Evolutionary conservation across 2,113 vertebrate genomes (phyloP), one percentile per base, ranked within the genome.

Genomic region (Cairina moschata): DNA sequence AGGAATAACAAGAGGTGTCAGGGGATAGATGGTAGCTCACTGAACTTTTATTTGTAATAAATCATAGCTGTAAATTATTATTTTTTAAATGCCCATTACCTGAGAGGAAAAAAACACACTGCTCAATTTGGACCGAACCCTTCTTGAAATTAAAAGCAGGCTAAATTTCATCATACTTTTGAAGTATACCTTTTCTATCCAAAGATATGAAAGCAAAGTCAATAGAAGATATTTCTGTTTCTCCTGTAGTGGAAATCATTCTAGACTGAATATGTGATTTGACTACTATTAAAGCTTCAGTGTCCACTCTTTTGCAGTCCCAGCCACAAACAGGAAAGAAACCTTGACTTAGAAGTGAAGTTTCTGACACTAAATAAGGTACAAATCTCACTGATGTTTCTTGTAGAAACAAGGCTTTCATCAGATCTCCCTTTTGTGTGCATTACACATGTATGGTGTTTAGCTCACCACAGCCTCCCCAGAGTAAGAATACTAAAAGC

Each of bases 21-120:
- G 20, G n/a, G 40, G 40, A 58, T 40, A 38, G 58, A 60, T 2
- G 2, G 28, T 50, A 85, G 13, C 48, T 94, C 71, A 31, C 25
- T 56, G 46, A 22, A 92, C 10, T 94, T 84, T 80, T 40, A 56
- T 85, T 95, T 66, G 55, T 73, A 83, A n/a, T 69, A 68, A 52
- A 50, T 90, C 26, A 29, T 17, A 54, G 29, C 23, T 9, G 17
- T 36, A 65, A 40, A 28, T 40, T 40, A 2, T 40, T 72, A 18
- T 88, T 73, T 32, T 58, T 71, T 50, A 63, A 87, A 71, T 58
- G 11, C 12, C 12, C 34, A 29, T 58, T 95, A 93, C 83, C 66
- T 62, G 40, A 82, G 58, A 87, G 60, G 44, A 78, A 88, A 95
- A 93, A 76, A 15, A 4, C 69, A 67, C 68, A 78, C 46, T 21